Percentiles rank a stretch among this genome's conserved stretches.
phyloP scores from a whole-genome alignment of 2,888 invertebrate genomes.

The Stratiomys singularior region DNA sequence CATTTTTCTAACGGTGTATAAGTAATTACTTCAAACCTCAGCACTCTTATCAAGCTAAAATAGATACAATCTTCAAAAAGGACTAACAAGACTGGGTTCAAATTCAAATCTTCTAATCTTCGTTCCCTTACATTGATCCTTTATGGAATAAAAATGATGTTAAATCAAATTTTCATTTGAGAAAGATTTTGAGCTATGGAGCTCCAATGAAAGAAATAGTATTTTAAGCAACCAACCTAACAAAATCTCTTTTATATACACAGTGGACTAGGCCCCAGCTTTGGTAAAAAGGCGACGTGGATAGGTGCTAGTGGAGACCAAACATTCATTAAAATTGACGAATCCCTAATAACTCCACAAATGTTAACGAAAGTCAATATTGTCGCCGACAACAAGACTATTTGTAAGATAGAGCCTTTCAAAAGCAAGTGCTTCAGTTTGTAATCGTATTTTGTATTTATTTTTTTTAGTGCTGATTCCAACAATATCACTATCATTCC shows the following conservation, averaged over 20 bases:
- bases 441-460: background rate
- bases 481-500: constrained; percentile 81
- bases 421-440: too few relatives aligned
- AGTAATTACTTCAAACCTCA: too few relatives aligned
- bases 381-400: constrained; percentile 85
- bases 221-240: background rate
- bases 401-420: constrained; percentile 70
- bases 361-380: constrained; percentile 88
- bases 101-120: too few relatives aligned
- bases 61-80: too few relatives aligned
- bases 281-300: constrained; percentile 91
- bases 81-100: too few relatives aligned
- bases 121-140: too few relatives aligned
- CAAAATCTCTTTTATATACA: background rate
- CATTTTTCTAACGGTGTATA: too few relatives aligned
- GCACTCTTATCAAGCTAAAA: too few relatives aligned
- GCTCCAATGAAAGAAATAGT: too few relatives aligned
- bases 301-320: constrained; percentile 96
- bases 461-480: constrained; percentile 77
- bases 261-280: constrained; percentile 78
- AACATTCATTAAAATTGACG: constrained; percentile 92
- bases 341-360: constrained; percentile 90
- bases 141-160: too few relatives aligned
- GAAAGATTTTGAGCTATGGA: too few relatives aligned
- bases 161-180: too few relatives aligned